A percentile compares a stretch with the other conserved stretches of the same genome.
Conservation (phyloP, 2,888 invertebrate genomes). For the Nemapogon koenigi region DNA sequence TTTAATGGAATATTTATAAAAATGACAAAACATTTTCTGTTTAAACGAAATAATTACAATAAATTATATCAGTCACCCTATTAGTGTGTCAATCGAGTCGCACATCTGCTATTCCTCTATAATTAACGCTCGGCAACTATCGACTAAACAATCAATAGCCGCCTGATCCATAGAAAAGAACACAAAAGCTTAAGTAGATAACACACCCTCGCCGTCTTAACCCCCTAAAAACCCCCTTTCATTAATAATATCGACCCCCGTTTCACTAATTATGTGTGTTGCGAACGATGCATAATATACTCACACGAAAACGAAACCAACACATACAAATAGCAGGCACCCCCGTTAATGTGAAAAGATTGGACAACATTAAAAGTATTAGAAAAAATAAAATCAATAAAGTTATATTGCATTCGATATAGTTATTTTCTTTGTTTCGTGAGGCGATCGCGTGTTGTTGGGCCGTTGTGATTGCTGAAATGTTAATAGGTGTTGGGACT, state of each 20-base stretch:
- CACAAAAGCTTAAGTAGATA: slow-evolving; percentile 62
- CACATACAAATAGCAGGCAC: slow-evolving; percentile 21
- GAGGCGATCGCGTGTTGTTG: slow-evolving; percentile 38
- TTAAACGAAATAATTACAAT: slow-evolving; percentile 51
- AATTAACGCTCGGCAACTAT: slow-evolving; percentile 52
- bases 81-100: slow-evolving; percentile 57
- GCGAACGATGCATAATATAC: slow-evolving; percentile 38
- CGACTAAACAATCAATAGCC: slow-evolving; percentile 58
- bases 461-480: slow-evolving; percentile 51
- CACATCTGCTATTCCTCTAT: slow-evolving; percentile 49
- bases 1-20: too few relatives aligned
- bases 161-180: slow-evolving; percentile 53
- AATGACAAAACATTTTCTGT: slow-evolving; percentile 39
- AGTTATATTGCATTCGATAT: slow-evolving; percentile 38
- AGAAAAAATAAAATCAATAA: slow-evolving; percentile 36
- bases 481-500: slow-evolving; percentile 45
- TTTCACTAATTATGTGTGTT: slow-evolving; percentile 63
- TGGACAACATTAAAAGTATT: slow-evolving; percentile 47
- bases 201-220: slow-evolving; percentile 33
- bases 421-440: slow-evolving; percentile 45
- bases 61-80: slow-evolving; percentile 43
- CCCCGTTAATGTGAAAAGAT: slow-evolving; percentile 34
- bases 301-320: slow-evolving; percentile 25
- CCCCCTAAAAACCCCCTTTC: slow-evolving; percentile 38
- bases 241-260: slow-evolving; percentile 62